A percentile compares a stretch with the other conserved stretches of the same genome.
Evolutionary conservation across 64 coral and sea anemone genomes (phyloP).

Genomic region (Hydrozoanthus tunicans): DNA sequence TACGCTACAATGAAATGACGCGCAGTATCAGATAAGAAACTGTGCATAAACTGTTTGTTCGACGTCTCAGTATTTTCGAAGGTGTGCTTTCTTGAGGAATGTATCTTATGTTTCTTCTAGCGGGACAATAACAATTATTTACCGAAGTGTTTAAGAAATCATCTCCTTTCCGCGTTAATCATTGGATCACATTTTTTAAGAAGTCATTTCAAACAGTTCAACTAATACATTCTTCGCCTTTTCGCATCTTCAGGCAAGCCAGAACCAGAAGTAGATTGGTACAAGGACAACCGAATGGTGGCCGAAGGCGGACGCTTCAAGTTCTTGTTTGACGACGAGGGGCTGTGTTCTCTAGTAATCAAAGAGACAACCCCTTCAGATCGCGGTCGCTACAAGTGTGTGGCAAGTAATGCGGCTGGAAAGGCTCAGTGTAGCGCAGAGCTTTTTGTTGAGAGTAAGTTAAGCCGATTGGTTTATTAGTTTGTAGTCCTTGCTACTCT

Average conservation of each 20-base stretch:
- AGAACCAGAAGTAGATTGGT: slow-evolving; percentile 96
- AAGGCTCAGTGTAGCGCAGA: slow-evolving; percentile 95
- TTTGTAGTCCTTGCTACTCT: not conserved
- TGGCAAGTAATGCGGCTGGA: slow-evolving; percentile 86
- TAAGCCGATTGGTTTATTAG: too few relatives aligned
- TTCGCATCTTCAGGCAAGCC: slow-evolving; percentile 61
- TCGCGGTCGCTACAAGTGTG: slow-evolving; percentile 94
- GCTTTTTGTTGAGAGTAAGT: slow-evolving; percentile 95
- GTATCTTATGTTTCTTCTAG: too few relatives aligned
- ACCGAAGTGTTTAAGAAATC: not conserved
- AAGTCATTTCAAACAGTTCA: not conserved
- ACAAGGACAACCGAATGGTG: slow-evolving; percentile 93
- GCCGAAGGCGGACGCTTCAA: slow-evolving; percentile 83
- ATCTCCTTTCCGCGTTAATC: too few relatives aligned
- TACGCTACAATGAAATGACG: too few relatives aligned
- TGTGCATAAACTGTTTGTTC: too few relatives aligned
- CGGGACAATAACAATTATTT: not conserved
- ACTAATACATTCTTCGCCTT: not conserved
- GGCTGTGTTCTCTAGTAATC: slow-evolving; percentile 84
- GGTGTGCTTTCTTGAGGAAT: too few relatives aligned
- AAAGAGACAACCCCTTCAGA: slow-evolving; percentile 80
- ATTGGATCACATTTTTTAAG: not conserved
- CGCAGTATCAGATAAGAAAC: too few relatives aligned
- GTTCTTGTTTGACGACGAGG: slow-evolving; percentile 84
- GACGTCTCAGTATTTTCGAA: too few relatives aligned